These are phyloP conservation scores for Hybognathus amarus DNA, from an alignment of 2,797 vertebrate genomes.

Conservation along the genomic window DNA sequence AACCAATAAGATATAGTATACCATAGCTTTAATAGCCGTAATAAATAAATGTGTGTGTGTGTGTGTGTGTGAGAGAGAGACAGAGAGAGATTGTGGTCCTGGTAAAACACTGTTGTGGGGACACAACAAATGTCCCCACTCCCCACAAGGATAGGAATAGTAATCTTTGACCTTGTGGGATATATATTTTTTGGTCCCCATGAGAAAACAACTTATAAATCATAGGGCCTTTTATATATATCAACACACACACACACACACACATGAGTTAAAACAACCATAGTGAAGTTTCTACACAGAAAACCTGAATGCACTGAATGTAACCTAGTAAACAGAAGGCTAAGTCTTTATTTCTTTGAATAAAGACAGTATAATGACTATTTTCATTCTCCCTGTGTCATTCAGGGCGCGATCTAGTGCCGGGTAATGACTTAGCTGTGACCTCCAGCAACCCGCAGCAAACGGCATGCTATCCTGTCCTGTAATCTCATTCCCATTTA, in stretches of 20 bases:
- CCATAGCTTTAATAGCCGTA: too few relatives aligned
- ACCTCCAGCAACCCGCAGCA: slow-evolving; percentile 51
- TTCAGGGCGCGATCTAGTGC: slow-evolving; percentile 32
- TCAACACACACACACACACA: neutral
- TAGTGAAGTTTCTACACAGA: neutral
- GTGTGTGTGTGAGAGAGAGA: too few relatives aligned
- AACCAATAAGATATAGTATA: too few relatives aligned
- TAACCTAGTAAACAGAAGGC: slow-evolving; percentile 6
- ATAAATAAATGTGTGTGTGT: neutral
- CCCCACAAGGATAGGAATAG: neutral
- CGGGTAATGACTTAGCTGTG: slow-evolving; percentile 50
- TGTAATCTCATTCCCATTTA: slow-evolving; percentile 49
- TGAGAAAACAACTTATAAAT: neutral
- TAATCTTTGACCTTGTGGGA: neutral
- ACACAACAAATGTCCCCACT: too few relatives aligned
- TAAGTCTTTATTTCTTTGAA: slow-evolving; percentile 24
- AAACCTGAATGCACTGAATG: neutral
- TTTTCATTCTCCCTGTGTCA: slow-evolving; percentile 36
- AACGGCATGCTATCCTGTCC: slow-evolving; percentile 35
- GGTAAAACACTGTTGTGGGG: too few relatives aligned
- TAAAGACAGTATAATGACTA: slow-evolving; percentile 33
- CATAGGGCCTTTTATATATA: neutral
- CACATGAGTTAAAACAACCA: neutral
- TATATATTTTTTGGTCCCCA: neutral
- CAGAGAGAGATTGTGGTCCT: too few relatives aligned